phyloP scores from a whole-genome alignment of 1,140 invertebrate genomes.

The Mya arenaria region DNA sequence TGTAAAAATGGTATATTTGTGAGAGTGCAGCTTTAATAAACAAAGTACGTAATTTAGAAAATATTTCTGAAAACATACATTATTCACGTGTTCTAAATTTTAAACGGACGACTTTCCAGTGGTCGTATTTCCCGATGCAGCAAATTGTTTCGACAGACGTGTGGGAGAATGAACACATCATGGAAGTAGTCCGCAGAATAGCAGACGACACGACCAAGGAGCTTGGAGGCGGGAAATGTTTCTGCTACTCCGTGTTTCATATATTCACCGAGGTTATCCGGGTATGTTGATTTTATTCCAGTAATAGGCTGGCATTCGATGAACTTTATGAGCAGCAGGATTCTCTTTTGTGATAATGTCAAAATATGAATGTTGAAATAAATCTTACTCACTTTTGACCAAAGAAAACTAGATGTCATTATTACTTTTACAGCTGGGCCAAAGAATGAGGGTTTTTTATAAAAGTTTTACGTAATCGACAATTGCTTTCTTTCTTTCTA shows the following conservation, averaged over 20 bases:
- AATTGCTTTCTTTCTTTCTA: too few relatives aligned
- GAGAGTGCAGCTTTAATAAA: not conserved
- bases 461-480: too few relatives aligned
- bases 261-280: slow-evolving; percentile 51
- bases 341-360: too few relatives aligned
- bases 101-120: not conserved
- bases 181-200: slow-evolving; percentile 48
- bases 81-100: not conserved
- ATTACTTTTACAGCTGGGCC: too few relatives aligned
- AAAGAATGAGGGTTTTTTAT: too few relatives aligned
- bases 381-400: too few relatives aligned
- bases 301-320: not conserved
- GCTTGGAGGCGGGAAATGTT: slow-evolving; percentile 34
- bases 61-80: not conserved
- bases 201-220: slow-evolving; percentile 20
- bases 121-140: slow-evolving; percentile 53
- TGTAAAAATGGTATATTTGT: not conserved
- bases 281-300: slow-evolving; percentile 19
- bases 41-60: not conserved
- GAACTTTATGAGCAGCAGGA: too few relatives aligned
- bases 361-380: too few relatives aligned
- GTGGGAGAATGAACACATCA: slow-evolving; percentile 49
- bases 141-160: slow-evolving; percentile 42
- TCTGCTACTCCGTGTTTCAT: slow-evolving; percentile 46
- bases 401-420: too few relatives aligned